Evolutionary conservation across 2,797 vertebrate genomes (phyloP), one percentile per base, ranked within the genome.

Genomic region (Setipinna tenuifilis): DNA sequence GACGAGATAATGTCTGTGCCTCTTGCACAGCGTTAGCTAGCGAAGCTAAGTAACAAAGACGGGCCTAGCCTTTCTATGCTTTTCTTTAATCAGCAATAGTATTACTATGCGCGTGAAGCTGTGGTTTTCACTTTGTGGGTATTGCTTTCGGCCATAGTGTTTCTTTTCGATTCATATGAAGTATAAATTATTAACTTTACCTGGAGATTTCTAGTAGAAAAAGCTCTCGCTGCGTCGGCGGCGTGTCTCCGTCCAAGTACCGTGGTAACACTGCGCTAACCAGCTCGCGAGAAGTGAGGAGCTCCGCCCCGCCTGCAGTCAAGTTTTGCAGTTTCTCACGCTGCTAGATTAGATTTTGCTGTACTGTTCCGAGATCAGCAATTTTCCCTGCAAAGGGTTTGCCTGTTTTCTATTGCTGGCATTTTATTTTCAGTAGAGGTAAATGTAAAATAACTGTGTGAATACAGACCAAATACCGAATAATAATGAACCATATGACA

Each of bases 251-350:
- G 5, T 41, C 65, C 65, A 71, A 71, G 25, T 41, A 75, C 14
- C 68, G 25, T 6, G 35, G 41, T 78, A 78, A 78, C 31, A 78
- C 31, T 21, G 17, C 6, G 71, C 6, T 17, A 21, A 7, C 31
- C 9, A 44, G 71, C 71, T 78, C 71, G 71, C 71, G 71, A 78
- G 71, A 78, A 78, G 71, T 78, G 71, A 41, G 35, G 11, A 19
- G 71, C 71, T 78, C 71, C 71, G 35, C 71, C 71, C 71, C 35
- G 35, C 71, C 71, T 44, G 71, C 71, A 44, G 71, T 78, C 31
- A 78, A 78, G 71, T 78, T 78, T 78, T 78, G 71, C 71, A 78
- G 71, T 78, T 78, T 78, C 71, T 78, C 71, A 78, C 71, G 71
- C 31, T 78, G 71, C 71, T 78, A 78, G 71, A 17, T 75, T 75